Evolutionary conservation across 2,888 invertebrate genomes (phyloP).

Genomic region (Ametastegia equiseti): DNA sequence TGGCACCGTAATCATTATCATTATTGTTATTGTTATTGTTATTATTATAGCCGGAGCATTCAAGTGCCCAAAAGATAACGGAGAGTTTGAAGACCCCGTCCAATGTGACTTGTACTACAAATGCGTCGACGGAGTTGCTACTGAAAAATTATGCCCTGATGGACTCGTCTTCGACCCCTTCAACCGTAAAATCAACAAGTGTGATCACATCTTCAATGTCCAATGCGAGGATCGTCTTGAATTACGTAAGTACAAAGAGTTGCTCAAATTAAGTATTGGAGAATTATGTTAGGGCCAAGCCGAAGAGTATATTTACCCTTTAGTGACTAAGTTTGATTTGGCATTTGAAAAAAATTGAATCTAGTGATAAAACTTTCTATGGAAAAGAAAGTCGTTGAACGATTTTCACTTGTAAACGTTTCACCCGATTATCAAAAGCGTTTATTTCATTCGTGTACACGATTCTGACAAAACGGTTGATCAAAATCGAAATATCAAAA

Average conservation of each 20-base stretch:
- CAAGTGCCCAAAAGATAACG: conserved; percentile 89
- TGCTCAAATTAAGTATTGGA: not conserved
- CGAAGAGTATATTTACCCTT: not conserved
- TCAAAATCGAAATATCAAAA: not conserved
- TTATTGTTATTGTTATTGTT: no score
- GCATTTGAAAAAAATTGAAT: not conserved
- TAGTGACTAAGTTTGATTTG: not conserved
- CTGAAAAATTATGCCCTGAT: conserved; percentile 89
- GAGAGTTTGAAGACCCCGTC: conserved; percentile 86
- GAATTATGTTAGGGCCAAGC: not conserved
- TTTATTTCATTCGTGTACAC: not conserved
- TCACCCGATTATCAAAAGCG: not conserved
- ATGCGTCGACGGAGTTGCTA: conserved; percentile 85
- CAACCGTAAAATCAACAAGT: conserved; percentile 92
- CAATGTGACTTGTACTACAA: conserved; percentile 94
- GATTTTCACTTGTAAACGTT: not conserved
- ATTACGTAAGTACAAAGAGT: conserved; percentile 84
- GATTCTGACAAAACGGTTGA: not conserved
- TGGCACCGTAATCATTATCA: no score
- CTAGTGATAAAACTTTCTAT: not conserved
- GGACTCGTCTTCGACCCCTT: conserved; percentile 92
- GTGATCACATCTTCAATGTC: conserved; percentile 95
- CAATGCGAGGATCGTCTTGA: conserved; percentile 93
- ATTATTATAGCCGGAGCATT: conserved; percentile 77
- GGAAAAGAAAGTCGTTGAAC: not conserved